Percentiles rank a stretch among this genome's conserved stretches.
These are phyloP conservation scores for Xiphorhynchus erythropygius DNA, from an alignment of 2,797 vertebrate genomes.

Conservation along the genomic window DNA sequence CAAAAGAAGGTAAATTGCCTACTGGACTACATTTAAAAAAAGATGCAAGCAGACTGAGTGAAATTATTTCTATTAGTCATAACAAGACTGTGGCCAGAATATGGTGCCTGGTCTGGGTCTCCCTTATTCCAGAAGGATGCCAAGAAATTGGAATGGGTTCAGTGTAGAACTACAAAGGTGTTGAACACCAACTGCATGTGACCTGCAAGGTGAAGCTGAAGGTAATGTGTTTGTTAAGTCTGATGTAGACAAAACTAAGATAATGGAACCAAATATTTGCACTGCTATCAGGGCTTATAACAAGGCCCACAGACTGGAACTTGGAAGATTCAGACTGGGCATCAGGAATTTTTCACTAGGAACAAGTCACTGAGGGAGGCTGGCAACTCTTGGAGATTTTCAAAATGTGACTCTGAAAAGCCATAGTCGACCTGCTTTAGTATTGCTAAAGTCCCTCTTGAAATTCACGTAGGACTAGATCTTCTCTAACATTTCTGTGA, in stretches of 20 bases:
- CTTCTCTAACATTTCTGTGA: background rate
- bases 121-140: background rate
- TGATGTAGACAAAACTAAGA: background rate
- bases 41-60: background rate
- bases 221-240: background rate
- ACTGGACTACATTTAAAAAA: background rate
- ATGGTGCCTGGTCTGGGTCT: rapidly evolving
- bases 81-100: background rate
- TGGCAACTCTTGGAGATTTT: background rate
- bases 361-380: background rate
- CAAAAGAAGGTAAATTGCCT: background rate
- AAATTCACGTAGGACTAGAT: background rate
- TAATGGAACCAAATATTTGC: background rate
- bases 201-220: background rate
- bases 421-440: background rate
- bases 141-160: background rate
- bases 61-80: background rate
- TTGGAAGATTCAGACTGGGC: background rate
- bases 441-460: rapidly evolving
- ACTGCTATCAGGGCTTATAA: background rate
- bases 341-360: background rate
- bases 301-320: background rate
- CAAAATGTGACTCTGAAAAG: background rate
- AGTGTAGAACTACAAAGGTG: background rate
- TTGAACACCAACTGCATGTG: background rate